Conservation (phyloP, 35 echinoderm and acorn worm species). For the Amphiura filiformis region DNA sequence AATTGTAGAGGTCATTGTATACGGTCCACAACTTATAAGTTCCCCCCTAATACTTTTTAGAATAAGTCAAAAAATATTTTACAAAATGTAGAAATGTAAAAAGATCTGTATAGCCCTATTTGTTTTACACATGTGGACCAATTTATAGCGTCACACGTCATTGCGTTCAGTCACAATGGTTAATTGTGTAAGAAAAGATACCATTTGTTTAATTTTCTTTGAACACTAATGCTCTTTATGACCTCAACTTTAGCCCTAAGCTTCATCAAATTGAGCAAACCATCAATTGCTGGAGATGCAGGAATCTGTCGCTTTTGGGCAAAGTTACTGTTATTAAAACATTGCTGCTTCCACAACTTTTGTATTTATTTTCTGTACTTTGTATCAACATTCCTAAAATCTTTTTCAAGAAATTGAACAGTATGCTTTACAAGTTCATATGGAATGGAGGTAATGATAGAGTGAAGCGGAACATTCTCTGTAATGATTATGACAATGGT, state of each 20-base stretch:
- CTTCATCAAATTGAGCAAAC: not conserved
- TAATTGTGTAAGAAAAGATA: too few species aligned
- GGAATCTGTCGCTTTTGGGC: not conserved
- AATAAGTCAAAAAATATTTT: too few species aligned
- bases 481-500: not conserved
- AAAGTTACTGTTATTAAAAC: constrained; percentile 1
- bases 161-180: too few species aligned
- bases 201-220: too few species aligned
- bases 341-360: not conserved
- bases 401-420: not conserved
- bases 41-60: too few species aligned
- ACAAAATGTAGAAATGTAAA: too few species aligned
- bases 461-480: not conserved
- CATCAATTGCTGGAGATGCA: not conserved
- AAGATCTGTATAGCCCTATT: too few species aligned
- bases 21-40: too few species aligned
- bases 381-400: not conserved
- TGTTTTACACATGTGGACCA: too few species aligned
- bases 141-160: too few species aligned
- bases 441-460: constrained; percentile 27
- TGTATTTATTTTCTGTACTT: constrained; percentile 24
- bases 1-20: too few species aligned
- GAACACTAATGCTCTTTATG: too few species aligned
- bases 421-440: not conserved
- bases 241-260: not conserved